Evolutionary conservation across 2,888 invertebrate species (phyloP).

Genomic region (Baronia brevicornis): DNA sequence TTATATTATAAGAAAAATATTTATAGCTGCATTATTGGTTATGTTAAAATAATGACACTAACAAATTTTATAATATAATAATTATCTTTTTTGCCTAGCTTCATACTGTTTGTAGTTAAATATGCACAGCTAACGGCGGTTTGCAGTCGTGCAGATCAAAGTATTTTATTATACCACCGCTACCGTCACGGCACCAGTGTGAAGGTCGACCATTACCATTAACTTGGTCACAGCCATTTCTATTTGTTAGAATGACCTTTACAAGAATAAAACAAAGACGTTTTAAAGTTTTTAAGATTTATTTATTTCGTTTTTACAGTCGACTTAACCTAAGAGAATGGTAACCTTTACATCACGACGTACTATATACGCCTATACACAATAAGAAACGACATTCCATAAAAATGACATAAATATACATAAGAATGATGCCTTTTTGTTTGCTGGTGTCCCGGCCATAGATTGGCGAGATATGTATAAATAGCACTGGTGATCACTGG

Average conservation of each 20-base stretch:
- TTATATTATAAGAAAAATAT: too few species aligned
- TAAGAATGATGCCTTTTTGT: constrained; percentile 41
- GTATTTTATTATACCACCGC: constrained; percentile 31
- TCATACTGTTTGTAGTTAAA: constrained; percentile 14
- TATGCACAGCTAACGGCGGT: constrained; percentile 14
- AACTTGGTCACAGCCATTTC: constrained; percentile 11
- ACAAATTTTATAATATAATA: too few species aligned
- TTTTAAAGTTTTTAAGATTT: constrained; percentile 43
- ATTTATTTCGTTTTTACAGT: constrained; percentile 57
- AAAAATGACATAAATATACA: constrained; percentile 66
- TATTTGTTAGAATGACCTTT: constrained; percentile 16
- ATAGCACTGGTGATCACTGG: constrained; percentile 42
- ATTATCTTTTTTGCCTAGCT: constrained; percentile 13
- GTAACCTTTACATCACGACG: constrained; percentile 71
- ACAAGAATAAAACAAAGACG: constrained; percentile 35
- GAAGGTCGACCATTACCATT: constrained; percentile 51
- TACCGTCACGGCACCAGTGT: constrained; percentile 21
- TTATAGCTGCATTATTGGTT: too few species aligned
- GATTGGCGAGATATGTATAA: constrained; percentile 46
- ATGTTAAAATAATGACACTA: too few species aligned
- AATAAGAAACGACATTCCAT: constrained; percentile 55
- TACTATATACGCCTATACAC: constrained; percentile 54
- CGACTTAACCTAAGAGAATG: constrained; percentile 59
- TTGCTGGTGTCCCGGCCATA: constrained; percentile 61
- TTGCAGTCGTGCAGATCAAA: constrained; percentile 21